phyloP scores from a whole-genome alignment of 2,888 invertebrate species.

The Caradrina clavipalpis region DNA sequence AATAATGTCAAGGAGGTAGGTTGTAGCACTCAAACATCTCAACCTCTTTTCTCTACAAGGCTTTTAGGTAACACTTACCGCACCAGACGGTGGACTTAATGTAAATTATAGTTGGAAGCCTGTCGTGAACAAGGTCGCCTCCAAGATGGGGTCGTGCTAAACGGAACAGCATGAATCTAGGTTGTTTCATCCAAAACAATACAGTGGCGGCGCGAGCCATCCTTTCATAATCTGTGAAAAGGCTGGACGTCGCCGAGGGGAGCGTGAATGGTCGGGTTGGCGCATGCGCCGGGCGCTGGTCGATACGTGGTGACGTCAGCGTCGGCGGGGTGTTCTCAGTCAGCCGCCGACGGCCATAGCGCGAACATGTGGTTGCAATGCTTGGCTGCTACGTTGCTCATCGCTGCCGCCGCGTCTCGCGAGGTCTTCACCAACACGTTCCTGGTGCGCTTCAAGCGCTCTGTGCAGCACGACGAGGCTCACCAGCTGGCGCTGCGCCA shows the following conservation, averaged over 20 bases:
- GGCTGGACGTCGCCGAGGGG: constrained; percentile 59
- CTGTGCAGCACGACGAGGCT: constrained; percentile 94
- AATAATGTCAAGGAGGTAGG: constrained; percentile 36
- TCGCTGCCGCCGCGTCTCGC: constrained; percentile 82
- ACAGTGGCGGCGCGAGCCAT: constrained; percentile 68
- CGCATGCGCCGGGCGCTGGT: constrained; percentile 84
- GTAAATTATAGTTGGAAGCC: constrained; percentile 51
- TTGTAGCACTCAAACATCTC: constrained; percentile 23
- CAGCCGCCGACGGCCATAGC: constrained; percentile 84
- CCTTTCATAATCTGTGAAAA: constrained; percentile 80
- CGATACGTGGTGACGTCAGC: constrained; percentile 89
- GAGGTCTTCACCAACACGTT: constrained; percentile 99
- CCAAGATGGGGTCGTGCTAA: constrained; percentile 57
- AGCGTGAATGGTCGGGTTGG: constrained; percentile 70
- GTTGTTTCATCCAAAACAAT: constrained; percentile 74
- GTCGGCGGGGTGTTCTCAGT: constrained; percentile 82
- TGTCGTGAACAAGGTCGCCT: constrained; percentile 60
- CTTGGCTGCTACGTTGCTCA: constrained; percentile 84
- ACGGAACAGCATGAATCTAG: constrained; percentile 66
- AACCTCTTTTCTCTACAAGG: constrained; percentile 50
- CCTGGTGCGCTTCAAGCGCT: constrained; percentile 96
- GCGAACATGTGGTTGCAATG: constrained; percentile 88
- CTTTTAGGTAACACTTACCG: constrained; percentile 65
- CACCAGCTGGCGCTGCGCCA: constrained; percentile 95
- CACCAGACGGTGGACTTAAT: constrained; percentile 48